Percentiles rank a stretch among this genome's conserved stretches.
phyloP scores from a whole-genome alignment of 2,797 vertebrate genomes.

The Syncerus caffer region DNA sequence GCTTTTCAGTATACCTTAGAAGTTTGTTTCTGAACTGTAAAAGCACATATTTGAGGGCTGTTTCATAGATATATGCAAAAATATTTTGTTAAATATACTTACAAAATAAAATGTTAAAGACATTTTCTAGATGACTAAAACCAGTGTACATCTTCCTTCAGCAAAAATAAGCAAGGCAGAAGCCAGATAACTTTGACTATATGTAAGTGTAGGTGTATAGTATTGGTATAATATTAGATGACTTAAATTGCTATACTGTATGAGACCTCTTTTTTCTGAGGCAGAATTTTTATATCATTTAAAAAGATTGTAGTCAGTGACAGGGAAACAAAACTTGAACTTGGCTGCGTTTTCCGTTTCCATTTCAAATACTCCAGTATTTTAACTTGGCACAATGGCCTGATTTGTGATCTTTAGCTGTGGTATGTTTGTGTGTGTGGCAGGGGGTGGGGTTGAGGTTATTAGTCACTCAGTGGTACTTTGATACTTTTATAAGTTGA shows the following conservation, averaged over 20 bases:
- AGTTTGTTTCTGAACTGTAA: not conserved
- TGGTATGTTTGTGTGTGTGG: not conserved
- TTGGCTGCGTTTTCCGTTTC: slow-evolving; percentile 7
- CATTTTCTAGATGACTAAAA: slow-evolving; percentile 33
- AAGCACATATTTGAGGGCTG: not conserved
- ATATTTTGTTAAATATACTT: slow-evolving; percentile 39
- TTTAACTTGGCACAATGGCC: not conserved
- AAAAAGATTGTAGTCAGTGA: not conserved
- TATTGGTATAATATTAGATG: not conserved
- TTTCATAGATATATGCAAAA: slow-evolving; percentile 1
- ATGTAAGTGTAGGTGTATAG: not conserved
- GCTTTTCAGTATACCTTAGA: not conserved
- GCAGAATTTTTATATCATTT: not conserved
- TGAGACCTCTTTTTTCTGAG: not conserved
- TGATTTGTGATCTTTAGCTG: not conserved
- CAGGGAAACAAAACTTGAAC: slow-evolving; percentile 5
- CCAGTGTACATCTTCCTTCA: not conserved
- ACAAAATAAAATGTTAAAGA: slow-evolving; percentile 20
- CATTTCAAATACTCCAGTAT: not conserved
- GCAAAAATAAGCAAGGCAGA: not conserved
- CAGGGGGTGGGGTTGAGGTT: not conserved
- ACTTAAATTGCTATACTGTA: not conserved
- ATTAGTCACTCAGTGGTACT: not conserved
- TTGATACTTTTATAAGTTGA: not conserved
- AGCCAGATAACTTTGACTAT: not conserved